Percentiles rank a stretch among this genome's conserved stretches.
Evolutionary conservation across 2,888 invertebrate species (phyloP).

Genomic region (Eurytoma californica): DNA sequence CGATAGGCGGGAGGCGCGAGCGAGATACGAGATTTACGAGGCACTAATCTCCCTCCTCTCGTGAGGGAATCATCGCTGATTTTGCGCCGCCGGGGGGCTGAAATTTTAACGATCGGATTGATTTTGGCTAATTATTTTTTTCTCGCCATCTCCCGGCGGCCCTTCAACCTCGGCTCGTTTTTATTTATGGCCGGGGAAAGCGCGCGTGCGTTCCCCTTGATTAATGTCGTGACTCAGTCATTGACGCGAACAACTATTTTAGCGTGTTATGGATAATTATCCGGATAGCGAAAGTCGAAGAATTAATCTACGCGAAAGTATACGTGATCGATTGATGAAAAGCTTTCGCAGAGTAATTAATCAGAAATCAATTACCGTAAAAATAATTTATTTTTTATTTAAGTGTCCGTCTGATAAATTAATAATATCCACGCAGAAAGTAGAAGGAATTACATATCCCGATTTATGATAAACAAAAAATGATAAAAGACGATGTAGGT

Average conservation of each 20-base stretch:
- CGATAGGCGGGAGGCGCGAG: constrained; percentile 6
- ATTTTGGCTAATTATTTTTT: constrained; percentile 31
- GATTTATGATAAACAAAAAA: too few relatives aligned
- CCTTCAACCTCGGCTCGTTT: constrained; percentile 22
- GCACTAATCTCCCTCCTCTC: constrained; percentile 28
- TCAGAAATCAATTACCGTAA: too few relatives aligned
- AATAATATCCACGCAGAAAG: too few relatives aligned
- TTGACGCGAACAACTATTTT: constrained; percentile 10
- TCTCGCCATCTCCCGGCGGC: background rate
- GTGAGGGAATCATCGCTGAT: background rate
- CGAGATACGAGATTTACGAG: constrained; percentile 45
- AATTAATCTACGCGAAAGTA: background rate
- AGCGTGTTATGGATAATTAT: background rate
- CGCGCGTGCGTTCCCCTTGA: constrained; percentile 12
- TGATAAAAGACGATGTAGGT: too few relatives aligned
- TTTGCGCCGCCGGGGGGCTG: background rate
- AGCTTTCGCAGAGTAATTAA: too few relatives aligned
- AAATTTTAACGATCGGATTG: constrained; percentile 44
- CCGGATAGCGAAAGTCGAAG: background rate
- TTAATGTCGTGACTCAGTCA: constrained; percentile 11
- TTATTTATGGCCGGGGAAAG: constrained; percentile 18
- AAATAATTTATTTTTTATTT: too few relatives aligned
- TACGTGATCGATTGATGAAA: too few relatives aligned
- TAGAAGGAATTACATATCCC: too few relatives aligned
- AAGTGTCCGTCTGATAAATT: too few relatives aligned